phyloP scores from a whole-genome alignment of 2,888 invertebrate genomes.

The Habroteleia sp. region DNA sequence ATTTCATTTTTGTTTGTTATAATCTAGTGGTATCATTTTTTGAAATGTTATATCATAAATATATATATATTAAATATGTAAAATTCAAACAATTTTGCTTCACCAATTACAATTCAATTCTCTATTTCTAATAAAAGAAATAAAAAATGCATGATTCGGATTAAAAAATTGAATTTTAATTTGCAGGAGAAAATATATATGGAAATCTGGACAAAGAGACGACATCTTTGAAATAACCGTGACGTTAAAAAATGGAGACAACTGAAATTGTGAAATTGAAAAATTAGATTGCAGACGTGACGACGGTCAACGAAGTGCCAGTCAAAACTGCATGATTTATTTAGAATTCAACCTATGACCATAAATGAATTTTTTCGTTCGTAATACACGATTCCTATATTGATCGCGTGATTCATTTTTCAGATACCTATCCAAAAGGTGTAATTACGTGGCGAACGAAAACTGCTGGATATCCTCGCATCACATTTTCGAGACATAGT shows the following conservation, averaged over 20 bases:
- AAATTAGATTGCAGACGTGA: conserved; percentile 1
- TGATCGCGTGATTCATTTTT: background rate
- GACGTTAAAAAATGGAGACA: background rate
- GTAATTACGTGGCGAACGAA: no score
- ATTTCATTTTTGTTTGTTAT: no score
- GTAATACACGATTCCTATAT: background rate
- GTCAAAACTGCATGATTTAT: background rate
- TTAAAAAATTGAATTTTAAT: no score
- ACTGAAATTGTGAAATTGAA: background rate
- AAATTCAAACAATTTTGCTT: no score
- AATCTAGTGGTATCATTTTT: no score
- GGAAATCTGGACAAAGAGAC: background rate
- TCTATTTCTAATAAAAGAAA: no score
- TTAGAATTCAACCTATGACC: background rate
- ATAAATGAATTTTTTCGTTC: background rate
- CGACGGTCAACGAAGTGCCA: background rate
- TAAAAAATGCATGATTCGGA: no score
- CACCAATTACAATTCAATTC: no score
- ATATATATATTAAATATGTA: no score
- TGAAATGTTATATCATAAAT: no score
- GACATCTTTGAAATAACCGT: background rate
- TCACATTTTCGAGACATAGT: background rate
- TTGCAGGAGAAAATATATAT: conserved; percentile 4
- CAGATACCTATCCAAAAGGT: no score
- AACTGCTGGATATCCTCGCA: no score